Evolutionary conservation across 2,797 vertebrate genomes (phyloP).

Genomic region (Sciaenops ocellatus): DNA sequence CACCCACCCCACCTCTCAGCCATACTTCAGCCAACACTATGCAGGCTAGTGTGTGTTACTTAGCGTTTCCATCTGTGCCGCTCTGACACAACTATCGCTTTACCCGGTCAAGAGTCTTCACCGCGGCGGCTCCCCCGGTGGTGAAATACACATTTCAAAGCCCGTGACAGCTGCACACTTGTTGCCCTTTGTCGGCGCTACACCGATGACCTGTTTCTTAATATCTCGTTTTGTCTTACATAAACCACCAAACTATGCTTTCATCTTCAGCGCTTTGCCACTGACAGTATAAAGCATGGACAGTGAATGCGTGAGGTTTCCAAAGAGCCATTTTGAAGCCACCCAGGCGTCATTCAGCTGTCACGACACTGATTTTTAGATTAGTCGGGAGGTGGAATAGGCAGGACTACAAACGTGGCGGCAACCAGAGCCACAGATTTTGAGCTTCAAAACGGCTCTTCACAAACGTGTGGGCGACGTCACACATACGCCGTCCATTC

Average conservation of each 20-base stretch:
- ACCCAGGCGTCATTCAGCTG: too few relatives aligned
- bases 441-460: too few relatives aligned
- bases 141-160: constrained; percentile 54
- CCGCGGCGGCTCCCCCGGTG: constrained; percentile 33
- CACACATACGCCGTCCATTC: too few relatives aligned
- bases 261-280: constrained; percentile 21
- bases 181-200: constrained; percentile 33
- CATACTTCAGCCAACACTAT: constrained; percentile 61
- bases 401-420: too few relatives aligned
- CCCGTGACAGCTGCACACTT: constrained; percentile 61
- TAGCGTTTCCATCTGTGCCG: constrained; percentile 58
- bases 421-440: too few relatives aligned
- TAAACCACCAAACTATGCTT: constrained; percentile 9
- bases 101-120: constrained; percentile 55
- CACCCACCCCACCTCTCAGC: constrained; percentile 53
- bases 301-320: too few relatives aligned
- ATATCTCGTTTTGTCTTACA: constrained; percentile 34
- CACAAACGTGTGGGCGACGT: too few relatives aligned
- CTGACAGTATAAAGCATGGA: too few relatives aligned
- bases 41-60: constrained; percentile 56
- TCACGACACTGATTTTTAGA: too few relatives aligned
- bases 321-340: too few relatives aligned
- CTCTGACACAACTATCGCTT: constrained; percentile 60
- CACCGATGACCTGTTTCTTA: constrained; percentile 24
- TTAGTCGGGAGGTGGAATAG: not conserved